Base-by-base conservation (phyloP, 2,797 vertebrate genomes). In the Falco rusticolus region DNA sequence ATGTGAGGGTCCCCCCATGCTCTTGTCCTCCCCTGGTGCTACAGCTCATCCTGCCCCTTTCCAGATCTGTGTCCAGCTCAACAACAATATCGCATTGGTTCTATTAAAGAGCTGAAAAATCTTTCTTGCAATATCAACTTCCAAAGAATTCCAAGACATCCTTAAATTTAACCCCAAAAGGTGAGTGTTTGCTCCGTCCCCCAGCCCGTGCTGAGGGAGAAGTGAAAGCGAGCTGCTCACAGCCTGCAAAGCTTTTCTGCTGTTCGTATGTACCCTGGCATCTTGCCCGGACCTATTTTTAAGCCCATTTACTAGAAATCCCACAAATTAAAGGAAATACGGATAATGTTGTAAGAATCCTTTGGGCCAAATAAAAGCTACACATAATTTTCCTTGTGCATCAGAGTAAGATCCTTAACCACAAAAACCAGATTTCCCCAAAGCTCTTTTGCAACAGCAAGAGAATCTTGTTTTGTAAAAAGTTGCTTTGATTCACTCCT, bases 301-400 rank as follows among this genome's bases (percentile, higher is more conserved):
- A 98, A 98, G 96, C 94, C 97, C 97, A 97, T 98, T 98, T 98
- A 98, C 98, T 98, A 98, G 98, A 98, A 98, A 98, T 98, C 97
- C 97, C 96, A 97, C 97, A 97, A 98, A 98, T 98, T 98, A 98
- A 98, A 98, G 98, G 98, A 98, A 98, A 98, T 97, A 97, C 75
- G 87, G 97, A 97, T 97, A 97, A 98, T 97, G 98, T 97, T 96
- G 98, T 94, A 97, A 97, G 98, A 97, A 98, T 97, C 97, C 97
- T 98, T 93, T 94, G 97, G 97, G 98, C 97, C 96, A 89, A 96
- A 97, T 97, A 96, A 97, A 97, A 97, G 96, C 96, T 93, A 64
- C 92, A 84, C 89, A 86, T 94, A 95, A 95, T 92, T 84, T 93
- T 96, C 75, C 95, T 93, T 84, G 48, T 43, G 95, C 96, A 95